Evolutionary conservation across 2,888 invertebrate genomes (phyloP).

Genomic region (Microctonus hyperodae): DNA sequence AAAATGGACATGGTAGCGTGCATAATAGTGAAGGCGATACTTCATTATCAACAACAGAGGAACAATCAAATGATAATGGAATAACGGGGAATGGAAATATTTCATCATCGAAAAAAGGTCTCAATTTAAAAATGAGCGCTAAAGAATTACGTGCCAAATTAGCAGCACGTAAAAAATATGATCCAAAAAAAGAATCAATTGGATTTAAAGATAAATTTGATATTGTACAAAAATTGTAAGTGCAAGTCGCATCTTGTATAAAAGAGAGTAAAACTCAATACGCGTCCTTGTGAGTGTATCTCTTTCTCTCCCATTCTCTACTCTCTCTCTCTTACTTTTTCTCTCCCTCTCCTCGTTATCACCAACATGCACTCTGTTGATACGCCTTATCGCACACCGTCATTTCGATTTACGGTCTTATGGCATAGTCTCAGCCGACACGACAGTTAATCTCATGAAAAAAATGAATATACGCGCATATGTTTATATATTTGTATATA

Average conservation of each 20-base stretch:
- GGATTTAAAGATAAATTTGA: slow-evolving; percentile 93
- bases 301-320: neutral
- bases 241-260: neutral
- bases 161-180: slow-evolving; percentile 85
- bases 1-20: slow-evolving; percentile 36
- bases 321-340: slow-evolving; percentile 22
- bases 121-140: slow-evolving; percentile 91
- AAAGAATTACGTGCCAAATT: slow-evolving; percentile 88
- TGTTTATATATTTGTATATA: neutral
- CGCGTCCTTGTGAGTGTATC: neutral
- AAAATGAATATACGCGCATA: slow-evolving; percentile 1
- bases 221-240: slow-evolving; percentile 91
- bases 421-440: neutral
- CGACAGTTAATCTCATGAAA: neutral
- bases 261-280: neutral
- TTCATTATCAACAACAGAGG: slow-evolving; percentile 36
- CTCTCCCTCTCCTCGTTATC: slow-evolving; percentile 5
- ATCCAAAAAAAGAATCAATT: slow-evolving; percentile 88
- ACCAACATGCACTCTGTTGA: slow-evolving; percentile 8
- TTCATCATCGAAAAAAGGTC: slow-evolving; percentile 57
- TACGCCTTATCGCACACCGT: slow-evolving; percentile 18
- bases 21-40: slow-evolving; percentile 36
- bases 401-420: slow-evolving; percentile 21
- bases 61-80: slow-evolving; percentile 38
- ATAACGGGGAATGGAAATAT: slow-evolving; percentile 50